phyloP scores from a whole-genome alignment of 1,140 invertebrate species.

The Diprion similis region DNA sequence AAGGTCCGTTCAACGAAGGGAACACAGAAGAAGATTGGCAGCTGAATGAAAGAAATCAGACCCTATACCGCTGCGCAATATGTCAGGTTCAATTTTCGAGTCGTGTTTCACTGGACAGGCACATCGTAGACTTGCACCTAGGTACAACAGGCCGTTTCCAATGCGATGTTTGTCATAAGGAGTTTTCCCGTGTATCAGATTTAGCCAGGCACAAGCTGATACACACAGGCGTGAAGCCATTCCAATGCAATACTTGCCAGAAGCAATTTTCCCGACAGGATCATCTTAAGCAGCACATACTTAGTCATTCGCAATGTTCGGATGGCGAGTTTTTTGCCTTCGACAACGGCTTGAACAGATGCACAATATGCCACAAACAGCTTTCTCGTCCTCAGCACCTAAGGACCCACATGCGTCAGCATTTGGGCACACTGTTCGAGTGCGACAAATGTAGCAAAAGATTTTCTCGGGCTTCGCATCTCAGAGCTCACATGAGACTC shows the following conservation, averaged over 20 bases:
- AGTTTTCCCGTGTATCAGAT: background rate
- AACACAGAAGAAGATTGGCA: background rate
- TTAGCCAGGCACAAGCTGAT: background rate
- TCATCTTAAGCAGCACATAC: background rate
- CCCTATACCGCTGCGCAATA: background rate
- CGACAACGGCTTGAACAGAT: slow-evolving; percentile 1
- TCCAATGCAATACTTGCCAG: slow-evolving; percentile 2
- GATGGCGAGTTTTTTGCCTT: background rate
- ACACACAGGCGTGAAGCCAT: background rate
- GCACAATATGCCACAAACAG: background rate
- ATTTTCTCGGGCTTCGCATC: background rate
- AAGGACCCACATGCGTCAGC: background rate
- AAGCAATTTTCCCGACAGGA: background rate
- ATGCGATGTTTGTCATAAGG: background rate
- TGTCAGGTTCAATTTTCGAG: background rate
- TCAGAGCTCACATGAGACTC: background rate
- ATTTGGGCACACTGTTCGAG: background rate
- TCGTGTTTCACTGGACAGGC: background rate
- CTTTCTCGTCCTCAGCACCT: background rate
- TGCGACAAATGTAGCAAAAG: background rate
- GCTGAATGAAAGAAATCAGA: background rate
- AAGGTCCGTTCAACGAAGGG: background rate
- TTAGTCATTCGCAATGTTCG: background rate
- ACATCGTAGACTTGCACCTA: background rate
- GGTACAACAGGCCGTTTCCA: background rate